Base-by-base conservation (phyloP, 1,140 invertebrate genomes). In the Listronotus bonariensis region DNA sequence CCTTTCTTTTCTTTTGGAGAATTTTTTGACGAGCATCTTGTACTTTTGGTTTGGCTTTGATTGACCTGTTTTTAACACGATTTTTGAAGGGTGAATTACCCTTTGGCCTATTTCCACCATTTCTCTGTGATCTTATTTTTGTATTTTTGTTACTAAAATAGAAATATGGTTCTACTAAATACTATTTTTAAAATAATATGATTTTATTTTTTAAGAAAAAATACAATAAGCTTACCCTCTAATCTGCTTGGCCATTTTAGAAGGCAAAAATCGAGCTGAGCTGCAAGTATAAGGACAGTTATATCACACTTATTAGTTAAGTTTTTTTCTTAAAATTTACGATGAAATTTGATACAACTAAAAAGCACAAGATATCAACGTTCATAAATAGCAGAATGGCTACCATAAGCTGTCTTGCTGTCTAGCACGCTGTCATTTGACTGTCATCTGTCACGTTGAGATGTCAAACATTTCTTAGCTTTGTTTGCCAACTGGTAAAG, bases 1-100 rank as follows among this genome's bases (percentile, higher is more conserved):
- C 85, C 14, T 82, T 81, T 48, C 87, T 80, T 71, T 89, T 88
- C 68, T 88, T 88, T 60, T 87, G 83, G 60, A 89, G 85, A 45
- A 90, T 87, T 77, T 86, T 88, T 41, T 86, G 82, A 1, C 89
- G 78, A 12, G 88, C 89, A 81, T 91, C 89, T 55, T 68, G 71
- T 1, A 73, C 18, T 52, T 61, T 64, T 3, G 52, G 52, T 15
- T 55, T 58, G 11, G 20, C 36, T 9, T 31, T 18, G 40, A 12
- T 55, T 20, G 42, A 8, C 7, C 5, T 6, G 12, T 34, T 57
- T 46, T 57, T 15, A 14, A 9, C 26, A 31, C 41, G 34, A 31
- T 51, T 60, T 34, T 60, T 60, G 9, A 31, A 8, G 0, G 40
- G 38, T 4, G 45, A 40, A 34, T 60, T 60, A 20, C 38, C 14